These are phyloP conservation scores for Axinella damicornis DNA, from an alignment of 37 sponge, comb jelly and placozoan genomes.

Conservation along the genomic window DNA sequence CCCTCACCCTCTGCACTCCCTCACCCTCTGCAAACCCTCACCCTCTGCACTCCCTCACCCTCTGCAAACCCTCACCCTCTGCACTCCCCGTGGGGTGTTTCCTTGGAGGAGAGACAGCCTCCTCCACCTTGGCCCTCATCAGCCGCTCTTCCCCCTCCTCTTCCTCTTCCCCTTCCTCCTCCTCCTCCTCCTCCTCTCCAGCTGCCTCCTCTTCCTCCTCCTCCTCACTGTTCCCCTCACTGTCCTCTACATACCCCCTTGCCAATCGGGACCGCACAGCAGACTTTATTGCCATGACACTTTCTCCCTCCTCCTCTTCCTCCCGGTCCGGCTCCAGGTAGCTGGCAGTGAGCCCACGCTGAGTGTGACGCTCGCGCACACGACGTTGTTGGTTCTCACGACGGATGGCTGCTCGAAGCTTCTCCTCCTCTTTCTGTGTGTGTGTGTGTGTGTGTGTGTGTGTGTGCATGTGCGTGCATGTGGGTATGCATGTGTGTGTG, in stretches of 20 bases:
- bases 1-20: too few species aligned
- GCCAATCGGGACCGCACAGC: constrained; percentile 45
- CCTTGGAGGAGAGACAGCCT: too few species aligned
- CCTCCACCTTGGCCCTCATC: neutral
- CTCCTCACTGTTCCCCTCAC: constrained; percentile 1
- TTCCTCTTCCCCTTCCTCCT: neutral
- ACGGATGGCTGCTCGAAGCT: constrained; percentile 64
- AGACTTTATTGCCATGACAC: constrained; percentile 76
- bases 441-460: too few species aligned
- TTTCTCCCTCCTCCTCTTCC: constrained; percentile 35
- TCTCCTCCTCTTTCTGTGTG: constrained; percentile 88
- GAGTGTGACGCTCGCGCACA: constrained; percentile 62
- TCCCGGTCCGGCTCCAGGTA: constrained; percentile 82
- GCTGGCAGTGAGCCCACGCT: constrained; percentile 53
- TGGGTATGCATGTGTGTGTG: too few species aligned
- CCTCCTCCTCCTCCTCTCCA: neutral
- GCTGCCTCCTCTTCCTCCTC: neutral
- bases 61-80: too few species aligned
- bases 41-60: too few species aligned
- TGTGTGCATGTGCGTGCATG: too few species aligned
- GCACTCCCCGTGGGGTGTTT: too few species aligned
- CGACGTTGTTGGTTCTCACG: constrained; percentile 81
- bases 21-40: too few species aligned
- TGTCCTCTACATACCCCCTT: neutral
- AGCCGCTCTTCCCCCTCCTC: neutral